Conservation (phyloP, 2,797 vertebrate genomes). For the Cheirogaleus major region DNA sequence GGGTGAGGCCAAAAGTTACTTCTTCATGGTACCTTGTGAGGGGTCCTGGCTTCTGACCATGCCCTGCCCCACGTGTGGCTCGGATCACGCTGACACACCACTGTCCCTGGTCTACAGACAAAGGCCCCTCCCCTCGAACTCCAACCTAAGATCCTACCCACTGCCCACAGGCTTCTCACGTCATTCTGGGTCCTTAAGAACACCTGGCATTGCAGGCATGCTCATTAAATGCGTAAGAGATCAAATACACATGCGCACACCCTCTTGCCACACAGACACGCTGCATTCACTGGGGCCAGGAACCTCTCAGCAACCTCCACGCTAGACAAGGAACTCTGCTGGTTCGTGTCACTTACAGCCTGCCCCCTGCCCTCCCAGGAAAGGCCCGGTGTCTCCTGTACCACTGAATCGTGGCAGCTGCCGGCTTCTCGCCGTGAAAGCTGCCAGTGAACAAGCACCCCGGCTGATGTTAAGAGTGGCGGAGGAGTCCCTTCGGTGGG, state of each 20-base stretch:
- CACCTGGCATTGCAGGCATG: not conserved
- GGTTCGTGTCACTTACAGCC: not conserved
- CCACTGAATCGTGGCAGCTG: not conserved
- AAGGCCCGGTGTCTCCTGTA: not conserved
- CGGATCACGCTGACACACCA: not conserved
- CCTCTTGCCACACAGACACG: not conserved
- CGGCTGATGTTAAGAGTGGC: not conserved
- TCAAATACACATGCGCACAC: rapidly evolving
- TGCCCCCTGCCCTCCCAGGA: not conserved
- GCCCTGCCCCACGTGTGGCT: not conserved
- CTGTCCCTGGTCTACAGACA: not conserved
- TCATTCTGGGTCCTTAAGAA: not conserved
- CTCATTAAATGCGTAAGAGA: not conserved
- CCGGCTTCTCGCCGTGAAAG: rapidly evolving
- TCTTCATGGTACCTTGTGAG: rapidly evolving
- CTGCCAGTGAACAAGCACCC: too few species aligned
- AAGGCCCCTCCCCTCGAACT: too few species aligned
- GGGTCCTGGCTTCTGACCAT: rapidly evolving
- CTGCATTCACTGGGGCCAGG: not conserved
- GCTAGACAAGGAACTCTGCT: not conserved
- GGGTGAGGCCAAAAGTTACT: not conserved
- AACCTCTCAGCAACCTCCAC: not conserved
- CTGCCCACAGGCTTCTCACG: not conserved
- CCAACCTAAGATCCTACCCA: not conserved
- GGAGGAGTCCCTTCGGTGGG: not conserved